A percentile compares a stretch with the other conserved stretches of the same genome.
Conservation (phyloP, 2,797 vertebrate species). For the Pterois miles region DNA sequence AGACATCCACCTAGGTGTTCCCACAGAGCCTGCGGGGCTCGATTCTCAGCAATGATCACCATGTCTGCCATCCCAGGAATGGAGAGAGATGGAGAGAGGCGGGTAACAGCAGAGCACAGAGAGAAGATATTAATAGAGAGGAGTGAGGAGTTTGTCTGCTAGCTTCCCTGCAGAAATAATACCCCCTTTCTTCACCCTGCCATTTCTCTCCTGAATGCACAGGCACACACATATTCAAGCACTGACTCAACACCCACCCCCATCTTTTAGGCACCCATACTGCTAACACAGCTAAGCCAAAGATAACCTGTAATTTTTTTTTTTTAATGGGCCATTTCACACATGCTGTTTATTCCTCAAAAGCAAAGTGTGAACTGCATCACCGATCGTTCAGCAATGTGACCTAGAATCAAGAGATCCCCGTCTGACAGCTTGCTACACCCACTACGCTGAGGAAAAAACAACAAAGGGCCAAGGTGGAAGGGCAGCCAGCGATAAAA, state of each 20-base stretch:
- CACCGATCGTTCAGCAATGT: conserved; percentile 36
- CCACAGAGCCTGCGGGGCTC: conserved; percentile 32
- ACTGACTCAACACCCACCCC: neutral
- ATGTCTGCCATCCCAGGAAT: conserved; percentile 74
- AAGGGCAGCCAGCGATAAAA: conserved; percentile 40
- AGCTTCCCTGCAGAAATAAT: conserved; percentile 55
- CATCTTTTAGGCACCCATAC: conserved; percentile 19
- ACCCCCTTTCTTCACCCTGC: conserved; percentile 40
- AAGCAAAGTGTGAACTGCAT: conserved; percentile 27
- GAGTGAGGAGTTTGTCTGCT: conserved; percentile 38
- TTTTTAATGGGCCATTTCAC: neutral
- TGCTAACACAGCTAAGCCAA: neutral
- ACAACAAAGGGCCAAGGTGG: conserved; percentile 45
- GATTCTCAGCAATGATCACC: conserved; percentile 67
- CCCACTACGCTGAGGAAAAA: conserved; percentile 39
- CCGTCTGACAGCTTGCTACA: conserved; percentile 28
- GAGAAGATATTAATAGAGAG: conserved; percentile 69
- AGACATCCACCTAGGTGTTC: conserved; percentile 59
- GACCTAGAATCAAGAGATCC: conserved; percentile 48
- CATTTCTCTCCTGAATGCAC: conserved; percentile 27
- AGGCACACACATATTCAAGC: neutral
- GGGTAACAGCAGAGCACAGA: conserved; percentile 21
- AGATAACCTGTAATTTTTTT: neutral
- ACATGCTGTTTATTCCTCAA: conserved; percentile 42
- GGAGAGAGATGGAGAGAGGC: conserved; percentile 44